phyloP scores from a whole-genome alignment of 2,113 vertebrate genomes.

The Cyanistes caeruleus region DNA sequence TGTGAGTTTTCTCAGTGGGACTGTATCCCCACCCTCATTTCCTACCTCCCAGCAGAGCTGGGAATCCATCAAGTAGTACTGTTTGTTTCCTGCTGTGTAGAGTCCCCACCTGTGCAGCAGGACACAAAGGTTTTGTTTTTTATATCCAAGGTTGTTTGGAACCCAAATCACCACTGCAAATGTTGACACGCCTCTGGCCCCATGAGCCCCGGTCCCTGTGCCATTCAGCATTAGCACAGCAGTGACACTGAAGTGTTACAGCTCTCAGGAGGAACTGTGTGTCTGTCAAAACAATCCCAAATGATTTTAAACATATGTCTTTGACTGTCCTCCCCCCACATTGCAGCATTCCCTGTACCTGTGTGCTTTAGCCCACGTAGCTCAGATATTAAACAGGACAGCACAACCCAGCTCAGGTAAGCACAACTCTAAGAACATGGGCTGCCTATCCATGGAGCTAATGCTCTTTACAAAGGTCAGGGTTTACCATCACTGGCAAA shows the following conservation, averaged over 20 bases:
- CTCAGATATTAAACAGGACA: not conserved
- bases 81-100: not conserved
- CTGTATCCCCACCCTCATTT: not conserved
- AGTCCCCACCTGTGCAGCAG: not conserved
- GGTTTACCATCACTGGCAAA: not conserved
- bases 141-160: not conserved
- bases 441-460: not conserved
- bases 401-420: not conserved
- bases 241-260: not conserved
- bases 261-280: not conserved
- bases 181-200: fast-evolving
- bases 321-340: not conserved
- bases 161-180: not conserved
- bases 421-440: not conserved
- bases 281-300: not conserved
- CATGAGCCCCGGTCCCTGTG: not conserved
- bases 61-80: not conserved
- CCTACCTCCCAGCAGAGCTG: not conserved
- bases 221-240: not conserved
- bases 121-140: not conserved
- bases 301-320: not conserved
- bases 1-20: not conserved
- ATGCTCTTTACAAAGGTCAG: not conserved
- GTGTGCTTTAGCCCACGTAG: not conserved
- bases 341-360: not conserved